Conservation (phyloP, 2,888 invertebrate genomes). For the Blastobasis adustella region DNA sequence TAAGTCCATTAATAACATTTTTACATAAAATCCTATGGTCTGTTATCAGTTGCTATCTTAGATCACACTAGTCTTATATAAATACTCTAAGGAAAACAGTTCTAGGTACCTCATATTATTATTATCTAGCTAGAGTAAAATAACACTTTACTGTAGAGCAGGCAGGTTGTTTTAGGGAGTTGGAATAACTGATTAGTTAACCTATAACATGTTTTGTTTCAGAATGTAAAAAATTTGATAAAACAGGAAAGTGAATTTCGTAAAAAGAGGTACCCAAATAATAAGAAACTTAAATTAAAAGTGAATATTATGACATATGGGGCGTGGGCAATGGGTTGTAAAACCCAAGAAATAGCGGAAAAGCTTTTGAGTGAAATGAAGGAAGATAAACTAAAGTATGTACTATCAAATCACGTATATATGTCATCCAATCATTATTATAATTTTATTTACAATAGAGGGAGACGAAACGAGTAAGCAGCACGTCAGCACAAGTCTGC, state of each 20-base stretch:
- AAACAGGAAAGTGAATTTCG: conserved; percentile 55
- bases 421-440: too few species aligned
- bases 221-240: conserved; percentile 75
- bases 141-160: too few species aligned
- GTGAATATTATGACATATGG: conserved; percentile 91
- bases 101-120: too few species aligned
- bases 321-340: conserved; percentile 86
- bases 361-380: conserved; percentile 83
- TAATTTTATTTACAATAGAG: too few species aligned
- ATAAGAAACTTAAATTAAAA: conserved; percentile 63
- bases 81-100: too few species aligned
- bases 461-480: too few species aligned
- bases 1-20: conserved; percentile 46
- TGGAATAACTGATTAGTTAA: neutral
- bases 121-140: too few species aligned
- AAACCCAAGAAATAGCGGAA: conserved; percentile 75
- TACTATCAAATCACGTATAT: neutral
- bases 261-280: conserved; percentile 40
- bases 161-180: too few species aligned
- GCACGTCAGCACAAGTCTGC: too few species aligned
- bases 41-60: too few species aligned
- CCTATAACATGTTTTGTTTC: conserved; percentile 13
- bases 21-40: too few species aligned
- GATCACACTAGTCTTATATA: too few species aligned
- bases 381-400: conserved; percentile 76